Base-by-base conservation (phyloP, 2,888 invertebrate species). In the Mesorhabditis belari region DNA sequence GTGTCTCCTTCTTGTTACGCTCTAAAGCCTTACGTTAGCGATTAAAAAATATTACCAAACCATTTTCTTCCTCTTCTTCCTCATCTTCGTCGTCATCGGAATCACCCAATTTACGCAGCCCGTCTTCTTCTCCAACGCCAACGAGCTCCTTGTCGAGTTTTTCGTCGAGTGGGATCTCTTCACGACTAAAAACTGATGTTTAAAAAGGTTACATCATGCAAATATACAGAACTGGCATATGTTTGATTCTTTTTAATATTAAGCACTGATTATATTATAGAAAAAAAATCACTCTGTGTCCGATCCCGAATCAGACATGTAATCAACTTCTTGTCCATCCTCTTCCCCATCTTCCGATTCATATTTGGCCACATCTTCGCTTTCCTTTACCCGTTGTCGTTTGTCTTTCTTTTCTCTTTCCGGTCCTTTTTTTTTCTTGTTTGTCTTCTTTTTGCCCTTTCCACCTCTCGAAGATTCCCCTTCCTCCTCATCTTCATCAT, bases 81-180 rank as follows among this genome's bases (percentile, higher is more conserved):
- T 23, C 26, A 26, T 28, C 61, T 3, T 49, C 26, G 26, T 55
- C 26, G 54, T 26, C 29, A 53, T 29, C 50, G 53, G 49, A 2
- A 53, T 27, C 17, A 19, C 23, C 51, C 49, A 94, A 84, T 81
- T 92, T 91, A 65, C 90, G 87, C 52, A 93, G 84, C 0, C 90
- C 92, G 73, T 88, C 89, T 80, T 93, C 92, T 78, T 93, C 92
- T 0, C 92, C 91, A 0, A 98, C 96, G 52, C 88, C 88, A 82
- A 88, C 90, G 80, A 90, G 86, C 81, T 90, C 91, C 82, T 88
- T 91, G 80, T 88, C 89, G 57, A 87, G 86, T 84, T 88, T 90
- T 60, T 81, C 83, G 3, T 78, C 78, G 5, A 68, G 67, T 21
- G 75, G 76, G 35, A 70, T 66, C 28, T 72, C 68, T 24, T 78